Conservation (phyloP, 1,140 invertebrate species). For the Archivesica marissinica region DNA sequence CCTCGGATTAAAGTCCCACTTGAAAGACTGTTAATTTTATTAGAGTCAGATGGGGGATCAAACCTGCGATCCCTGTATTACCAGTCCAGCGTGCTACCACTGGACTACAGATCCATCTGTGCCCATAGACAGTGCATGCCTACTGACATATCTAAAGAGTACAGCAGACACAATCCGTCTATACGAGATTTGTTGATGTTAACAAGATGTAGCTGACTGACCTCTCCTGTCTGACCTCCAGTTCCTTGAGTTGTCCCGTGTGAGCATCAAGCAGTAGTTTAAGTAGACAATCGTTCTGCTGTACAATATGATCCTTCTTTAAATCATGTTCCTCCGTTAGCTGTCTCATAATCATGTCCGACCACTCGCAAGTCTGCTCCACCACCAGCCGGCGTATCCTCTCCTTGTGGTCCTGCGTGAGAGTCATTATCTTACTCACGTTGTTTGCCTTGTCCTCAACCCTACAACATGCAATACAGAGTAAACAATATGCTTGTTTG, state of each 20-base stretch:
- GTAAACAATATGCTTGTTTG: no score
- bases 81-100: no score
- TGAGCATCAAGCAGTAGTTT: conserved; percentile 95
- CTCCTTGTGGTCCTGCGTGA: conserved; percentile 76
- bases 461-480: neutral
- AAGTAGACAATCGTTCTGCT: conserved; percentile 93
- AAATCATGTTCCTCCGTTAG: conserved; percentile 96
- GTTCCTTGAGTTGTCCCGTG: conserved; percentile 93
- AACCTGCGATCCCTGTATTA: no score
- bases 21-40: no score
- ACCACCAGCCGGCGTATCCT: conserved; percentile 79
- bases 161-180: no score
- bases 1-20: no score
- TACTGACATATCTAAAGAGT: no score
- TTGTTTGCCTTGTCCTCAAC: neutral
- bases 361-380: conserved; percentile 96
- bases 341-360: conserved; percentile 94
- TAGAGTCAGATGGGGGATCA: no score
- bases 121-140: no score
- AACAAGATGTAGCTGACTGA: conserved; percentile 83
- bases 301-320: conserved; percentile 91
- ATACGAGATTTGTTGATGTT: no score
- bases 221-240: conserved; percentile 95
- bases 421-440: conserved; percentile 70
- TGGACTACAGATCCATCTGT: no score